Base-by-base conservation (phyloP, 2,888 invertebrate species). In the Drosophila incognita region DNA sequence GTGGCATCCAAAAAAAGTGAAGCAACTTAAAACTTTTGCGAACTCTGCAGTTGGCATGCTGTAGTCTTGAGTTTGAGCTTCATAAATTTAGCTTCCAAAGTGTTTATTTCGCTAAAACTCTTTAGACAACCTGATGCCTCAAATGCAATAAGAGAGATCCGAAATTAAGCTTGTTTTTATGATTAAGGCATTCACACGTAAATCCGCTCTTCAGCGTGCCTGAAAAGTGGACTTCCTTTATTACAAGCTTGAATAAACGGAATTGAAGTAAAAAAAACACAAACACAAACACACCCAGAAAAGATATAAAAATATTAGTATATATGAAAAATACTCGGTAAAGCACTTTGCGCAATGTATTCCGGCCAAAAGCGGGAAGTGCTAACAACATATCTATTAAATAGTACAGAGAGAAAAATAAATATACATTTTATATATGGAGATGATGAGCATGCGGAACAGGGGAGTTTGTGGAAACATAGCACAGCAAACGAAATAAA, bases 241-340 rank as follows among this genome's bases (percentile, higher is more conserved):
- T 46, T 7, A 13, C 13, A 21, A 24, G 46, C 21, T 21, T 4
- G 15, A 24, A 24, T 46, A 46, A 46, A 46, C 24, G 46, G 15
- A 24, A 21, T 21, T 42, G 11, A 42, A 42, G 42, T 42, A 21
- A 13, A 48, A 65, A 27, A 27, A 27, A 27, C 27, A 27, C 27
- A 27, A 27, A 48, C 67, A 54, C 35, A 42, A 35, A 58, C 24
- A 29, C 36, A 38, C 38, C 33, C 31, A 21, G 27, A 40, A 40
- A 10, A 24, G n/a, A 59, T 29, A 58, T 52, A 52, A 52, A 69
- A 69, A 81, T 72, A 86, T 83, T 83, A 81, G 79, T 83, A 79
- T 81, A 73, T 68, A 70, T 73, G 84, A 72, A 63, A 72, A 74
- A 77, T 77, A 79, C 80, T 66, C 71, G 75, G 69, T 67, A 76